Evolutionary conservation across 1,140 invertebrate genomes (phyloP).

Genomic region (Eupeodes corollae): DNA sequence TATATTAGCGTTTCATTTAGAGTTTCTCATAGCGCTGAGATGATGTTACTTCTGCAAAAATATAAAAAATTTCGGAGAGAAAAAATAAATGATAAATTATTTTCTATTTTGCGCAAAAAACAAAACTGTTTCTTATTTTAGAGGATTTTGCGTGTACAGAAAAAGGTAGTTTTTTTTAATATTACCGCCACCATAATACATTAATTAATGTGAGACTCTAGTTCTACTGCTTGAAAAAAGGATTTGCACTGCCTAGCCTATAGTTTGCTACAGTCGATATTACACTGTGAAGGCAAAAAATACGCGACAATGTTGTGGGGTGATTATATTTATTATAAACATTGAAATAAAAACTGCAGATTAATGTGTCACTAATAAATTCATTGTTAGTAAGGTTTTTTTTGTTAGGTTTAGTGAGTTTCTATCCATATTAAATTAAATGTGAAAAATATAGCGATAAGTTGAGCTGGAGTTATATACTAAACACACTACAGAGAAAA

Average conservation of each 20-base stretch:
- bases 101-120: not conserved
- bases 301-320: too few species aligned
- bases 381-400: not conserved
- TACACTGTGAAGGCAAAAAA: too few species aligned
- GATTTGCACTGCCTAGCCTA: too few species aligned
- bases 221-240: too few species aligned
- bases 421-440: not conserved
- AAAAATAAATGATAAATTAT: conserved; percentile 8
- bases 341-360: not conserved
- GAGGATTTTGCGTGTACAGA: not conserved
- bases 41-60: conserved; percentile 78
- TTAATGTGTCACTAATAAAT: not conserved
- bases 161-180: too few species aligned
- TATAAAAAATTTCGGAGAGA: conserved; percentile 24
- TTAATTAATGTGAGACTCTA: too few species aligned
- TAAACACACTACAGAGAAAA: not conserved
- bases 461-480: too few species aligned
- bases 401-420: not conserved
- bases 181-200: too few species aligned
- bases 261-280: too few species aligned
- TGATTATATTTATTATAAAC: too few species aligned
- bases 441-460: not conserved
- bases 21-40: conserved; percentile 82
- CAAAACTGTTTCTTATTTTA: not conserved
- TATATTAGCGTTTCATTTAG: conserved; percentile 40